phyloP scores from a whole-genome alignment of 2,113 vertebrate genomes.

The Petrocephalus microphthalmus region DNA sequence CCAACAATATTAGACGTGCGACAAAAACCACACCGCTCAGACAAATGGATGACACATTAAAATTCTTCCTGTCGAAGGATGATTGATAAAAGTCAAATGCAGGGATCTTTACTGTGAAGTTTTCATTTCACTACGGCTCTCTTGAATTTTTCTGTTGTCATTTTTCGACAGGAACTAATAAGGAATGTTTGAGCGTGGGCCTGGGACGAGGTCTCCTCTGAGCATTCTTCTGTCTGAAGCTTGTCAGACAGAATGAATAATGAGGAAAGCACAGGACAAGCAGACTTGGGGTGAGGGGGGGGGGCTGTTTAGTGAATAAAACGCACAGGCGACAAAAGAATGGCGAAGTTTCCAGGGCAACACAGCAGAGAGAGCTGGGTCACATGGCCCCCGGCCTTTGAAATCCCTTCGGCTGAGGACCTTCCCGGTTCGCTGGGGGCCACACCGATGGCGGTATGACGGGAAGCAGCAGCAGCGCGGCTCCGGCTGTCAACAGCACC shows the following conservation, averaged over 20 bases:
- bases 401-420: slow-evolving; percentile 23
- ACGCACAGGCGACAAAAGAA: neutral
- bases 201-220: neutral
- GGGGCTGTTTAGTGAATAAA: slow-evolving; percentile 17
- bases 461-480: slow-evolving; percentile 28
- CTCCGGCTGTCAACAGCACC: slow-evolving; percentile 38
- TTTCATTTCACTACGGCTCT: neutral
- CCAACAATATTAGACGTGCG: neutral
- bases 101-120: neutral
- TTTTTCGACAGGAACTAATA: neutral
- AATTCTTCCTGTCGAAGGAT: neutral
- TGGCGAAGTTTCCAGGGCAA: slow-evolving; percentile 48
- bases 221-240: neutral
- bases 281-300: neutral
- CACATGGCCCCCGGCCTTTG: slow-evolving; percentile 46
- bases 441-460: slow-evolving; percentile 48
- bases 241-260: slow-evolving; percentile 42
- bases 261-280: slow-evolving; percentile 46
- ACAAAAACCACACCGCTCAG: neutral
- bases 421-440: slow-evolving; percentile 24
- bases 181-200: slow-evolving; percentile 16
- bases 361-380: slow-evolving; percentile 39
- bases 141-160: neutral
- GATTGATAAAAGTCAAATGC: neutral
- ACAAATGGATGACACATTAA: neutral